Percentiles rank a stretch among this genome's conserved stretches.
Evolutionary conservation across 2,797 vertebrate genomes (phyloP).

Genomic region (Pelodytes ibericus): DNA sequence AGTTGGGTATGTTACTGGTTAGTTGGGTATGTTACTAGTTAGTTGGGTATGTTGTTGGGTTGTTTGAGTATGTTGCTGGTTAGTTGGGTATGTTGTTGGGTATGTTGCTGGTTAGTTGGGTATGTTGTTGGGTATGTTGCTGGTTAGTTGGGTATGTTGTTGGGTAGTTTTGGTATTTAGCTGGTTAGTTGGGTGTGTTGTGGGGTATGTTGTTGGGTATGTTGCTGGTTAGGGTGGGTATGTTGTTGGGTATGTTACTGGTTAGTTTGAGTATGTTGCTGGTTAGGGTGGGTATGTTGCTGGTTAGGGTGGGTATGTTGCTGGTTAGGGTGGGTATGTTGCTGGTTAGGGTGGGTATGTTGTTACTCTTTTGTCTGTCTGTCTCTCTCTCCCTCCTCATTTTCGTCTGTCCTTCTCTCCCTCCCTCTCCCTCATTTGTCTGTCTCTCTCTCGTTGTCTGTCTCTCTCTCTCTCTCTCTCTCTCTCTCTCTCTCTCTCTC

Average conservation of each 20-base stretch:
- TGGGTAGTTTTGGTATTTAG: not conserved
- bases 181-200: not conserved
- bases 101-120: not conserved
- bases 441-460: no score
- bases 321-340: not conserved
- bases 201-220: not conserved
- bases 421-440: no score
- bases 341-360: no score
- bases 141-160: not conserved
- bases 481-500: no score
- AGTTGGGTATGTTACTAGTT: no score
- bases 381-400: no score
- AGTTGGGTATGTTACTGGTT: not conserved
- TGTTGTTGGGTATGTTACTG: not conserved
- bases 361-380: no score
- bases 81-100: not conserved
- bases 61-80: not conserved
- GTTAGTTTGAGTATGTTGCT: not conserved
- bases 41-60: not conserved
- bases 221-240: not conserved
- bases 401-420: no score
- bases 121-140: not conserved
- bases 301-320: not conserved
- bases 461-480: no score
- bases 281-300: not conserved